Conservation (phyloP, 2,113 vertebrate species). For the Nothocercus julius region DNA sequence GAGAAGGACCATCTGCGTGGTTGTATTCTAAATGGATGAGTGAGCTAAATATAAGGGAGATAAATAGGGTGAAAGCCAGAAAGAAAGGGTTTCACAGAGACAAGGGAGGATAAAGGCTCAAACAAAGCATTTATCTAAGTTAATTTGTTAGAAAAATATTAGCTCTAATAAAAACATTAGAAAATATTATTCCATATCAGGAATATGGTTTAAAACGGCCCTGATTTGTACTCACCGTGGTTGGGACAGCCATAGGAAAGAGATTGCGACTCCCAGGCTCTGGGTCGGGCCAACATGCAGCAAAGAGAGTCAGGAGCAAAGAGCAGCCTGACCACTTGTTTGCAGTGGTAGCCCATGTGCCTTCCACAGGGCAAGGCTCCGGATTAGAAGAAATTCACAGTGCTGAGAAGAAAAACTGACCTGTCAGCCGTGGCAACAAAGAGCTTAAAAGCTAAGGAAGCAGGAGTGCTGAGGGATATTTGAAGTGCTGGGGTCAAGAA, state of each 20-base stretch:
- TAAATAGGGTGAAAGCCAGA: neutral
- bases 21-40: neutral
- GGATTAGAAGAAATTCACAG: neutral
- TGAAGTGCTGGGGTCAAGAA: slow-evolving; percentile 27
- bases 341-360: neutral
- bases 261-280: neutral
- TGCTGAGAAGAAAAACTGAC: slow-evolving; percentile 14
- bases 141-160: neutral
- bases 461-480: neutral
- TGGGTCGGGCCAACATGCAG: neutral
- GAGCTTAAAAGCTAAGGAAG: neutral
- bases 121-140: neutral
- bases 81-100: neutral
- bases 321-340: neutral
- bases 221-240: neutral
- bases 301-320: neutral
- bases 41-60: neutral
- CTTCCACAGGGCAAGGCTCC: neutral
- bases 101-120: neutral
- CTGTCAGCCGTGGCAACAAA: neutral
- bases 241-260: neutral
- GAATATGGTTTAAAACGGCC: neutral
- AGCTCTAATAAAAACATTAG: neutral
- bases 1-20: neutral
- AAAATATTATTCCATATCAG: neutral